Evolutionary conservation across 1,140 invertebrate species (phyloP).

Genomic region (Latrodectus geometricus): DNA sequence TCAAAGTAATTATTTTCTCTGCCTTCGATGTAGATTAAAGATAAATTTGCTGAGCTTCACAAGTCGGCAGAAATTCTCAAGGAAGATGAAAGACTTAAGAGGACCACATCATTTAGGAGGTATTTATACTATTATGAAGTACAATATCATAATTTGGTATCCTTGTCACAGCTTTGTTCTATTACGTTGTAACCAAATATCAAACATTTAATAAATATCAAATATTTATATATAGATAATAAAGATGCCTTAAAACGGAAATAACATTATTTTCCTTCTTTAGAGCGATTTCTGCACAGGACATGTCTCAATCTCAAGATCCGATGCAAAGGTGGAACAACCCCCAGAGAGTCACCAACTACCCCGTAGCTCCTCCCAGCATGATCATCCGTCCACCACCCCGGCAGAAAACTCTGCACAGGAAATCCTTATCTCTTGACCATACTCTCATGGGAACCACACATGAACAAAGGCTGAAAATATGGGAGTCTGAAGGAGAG

Average conservation of each 20-base stretch:
- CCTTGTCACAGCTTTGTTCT: no score
- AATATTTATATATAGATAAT: no score
- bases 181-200: no score
- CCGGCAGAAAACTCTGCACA: conserved; percentile 73
- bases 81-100: conserved; percentile 64
- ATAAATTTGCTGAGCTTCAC: conserved; percentile 42
- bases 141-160: no score
- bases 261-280: background rate
- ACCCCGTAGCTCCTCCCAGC: conserved; percentile 65
- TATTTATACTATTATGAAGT: conserved; percentile 14
- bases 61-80: conserved; percentile 38
- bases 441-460: conserved; percentile 72
- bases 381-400: conserved; percentile 69
- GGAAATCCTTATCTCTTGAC: conserved; percentile 82
- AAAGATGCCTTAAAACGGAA: background rate
- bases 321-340: conserved; percentile 59
- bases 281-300: conserved; percentile 61
- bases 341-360: conserved; percentile 59
- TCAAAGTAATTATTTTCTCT: background rate
- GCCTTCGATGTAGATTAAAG: conserved; percentile 41
- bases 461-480: conserved; percentile 50
- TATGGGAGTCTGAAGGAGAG: conserved; percentile 64
- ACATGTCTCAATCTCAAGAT: conserved; percentile 28
- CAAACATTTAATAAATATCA: no score
- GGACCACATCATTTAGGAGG: conserved; percentile 67